phyloP scores from a whole-genome alignment of 2,797 vertebrate genomes.

The Enteromius thamalakanensis region DNA sequence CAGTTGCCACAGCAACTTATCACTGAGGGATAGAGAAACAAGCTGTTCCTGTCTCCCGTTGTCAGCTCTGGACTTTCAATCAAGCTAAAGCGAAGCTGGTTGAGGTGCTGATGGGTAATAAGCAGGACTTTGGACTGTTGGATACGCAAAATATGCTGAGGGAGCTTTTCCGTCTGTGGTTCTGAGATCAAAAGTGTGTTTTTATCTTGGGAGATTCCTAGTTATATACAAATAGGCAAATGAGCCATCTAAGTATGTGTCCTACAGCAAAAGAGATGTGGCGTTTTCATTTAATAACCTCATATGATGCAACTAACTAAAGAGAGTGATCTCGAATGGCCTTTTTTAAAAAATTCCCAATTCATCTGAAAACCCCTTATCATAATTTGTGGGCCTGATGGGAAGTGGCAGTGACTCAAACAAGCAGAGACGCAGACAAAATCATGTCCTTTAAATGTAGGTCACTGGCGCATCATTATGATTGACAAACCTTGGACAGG shows the following conservation, averaged over 20 bases:
- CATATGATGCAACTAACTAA: background rate
- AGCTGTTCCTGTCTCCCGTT: slow-evolving; percentile 60
- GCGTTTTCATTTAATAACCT: background rate
- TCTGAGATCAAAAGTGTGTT: background rate
- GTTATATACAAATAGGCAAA: slow-evolving; percentile 4
- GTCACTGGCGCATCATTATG: slow-evolving; percentile 48
- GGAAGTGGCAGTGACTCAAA: slow-evolving; percentile 52
- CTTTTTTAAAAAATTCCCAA: slow-evolving; percentile 26
- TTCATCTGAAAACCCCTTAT: slow-evolving; percentile 46
- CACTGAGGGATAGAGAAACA: slow-evolving; percentile 56
- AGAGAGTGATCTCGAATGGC: background rate
- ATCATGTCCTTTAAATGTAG: slow-evolving; percentile 50
- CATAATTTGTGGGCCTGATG: slow-evolving; percentile 33
- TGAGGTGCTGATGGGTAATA: slow-evolving; percentile 28
- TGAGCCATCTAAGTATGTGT: background rate
- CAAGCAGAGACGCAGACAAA: slow-evolving; percentile 39
- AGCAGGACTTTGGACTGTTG: slow-evolving; percentile 37
- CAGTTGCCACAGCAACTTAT: slow-evolving; percentile 78
- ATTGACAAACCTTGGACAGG: slow-evolving; percentile 41
- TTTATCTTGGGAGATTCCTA: slow-evolving; percentile 1
- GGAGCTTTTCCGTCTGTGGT: background rate
- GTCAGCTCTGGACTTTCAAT: slow-evolving; percentile 59
- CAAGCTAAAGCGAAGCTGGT: slow-evolving; percentile 35
- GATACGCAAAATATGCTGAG: background rate
- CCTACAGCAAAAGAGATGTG: background rate